phyloP scores from a whole-genome alignment of 2,797 vertebrate genomes.

The Syngnathus rostellatus region DNA sequence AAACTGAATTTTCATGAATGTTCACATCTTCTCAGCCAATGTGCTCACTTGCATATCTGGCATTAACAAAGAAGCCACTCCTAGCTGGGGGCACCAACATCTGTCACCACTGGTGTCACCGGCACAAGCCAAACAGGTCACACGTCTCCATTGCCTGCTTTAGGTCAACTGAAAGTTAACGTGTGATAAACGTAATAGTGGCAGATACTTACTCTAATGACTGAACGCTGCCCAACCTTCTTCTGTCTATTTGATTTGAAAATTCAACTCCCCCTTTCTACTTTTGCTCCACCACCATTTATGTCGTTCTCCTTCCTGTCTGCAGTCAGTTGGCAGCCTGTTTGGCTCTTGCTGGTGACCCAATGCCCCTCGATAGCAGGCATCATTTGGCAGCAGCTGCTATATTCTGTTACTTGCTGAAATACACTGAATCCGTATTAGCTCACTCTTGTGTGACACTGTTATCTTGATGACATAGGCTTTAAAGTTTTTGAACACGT shows the following conservation, averaged over 20 bases:
- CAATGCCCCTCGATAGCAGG: slow-evolving; percentile 46
- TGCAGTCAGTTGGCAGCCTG: slow-evolving; percentile 36
- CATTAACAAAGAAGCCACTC: slow-evolving; percentile 13
- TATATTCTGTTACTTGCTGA: slow-evolving; percentile 22
- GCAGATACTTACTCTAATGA: neutral
- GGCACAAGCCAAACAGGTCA: slow-evolving; percentile 34
- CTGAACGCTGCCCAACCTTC: neutral
- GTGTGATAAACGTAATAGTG: neutral
- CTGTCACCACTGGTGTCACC: slow-evolving; percentile 42
- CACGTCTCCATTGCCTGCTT: neutral
- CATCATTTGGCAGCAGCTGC: slow-evolving; percentile 38
- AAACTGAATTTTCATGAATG: slow-evolving; percentile 9
- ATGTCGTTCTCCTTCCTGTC: neutral
- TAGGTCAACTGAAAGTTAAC: slow-evolving; percentile 4
- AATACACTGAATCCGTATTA: slow-evolving; percentile 41
- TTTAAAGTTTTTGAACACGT: no score
- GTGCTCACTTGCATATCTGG: slow-evolving; percentile 43
- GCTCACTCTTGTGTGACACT: slow-evolving; percentile 22
- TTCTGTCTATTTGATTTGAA: slow-evolving; percentile 8
- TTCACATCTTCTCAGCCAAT: slow-evolving; percentile 11
- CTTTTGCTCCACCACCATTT: slow-evolving; percentile 9
- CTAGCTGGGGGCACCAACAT: slow-evolving; percentile 44
- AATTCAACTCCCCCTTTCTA: slow-evolving; percentile 7
- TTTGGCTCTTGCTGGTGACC: slow-evolving; percentile 38
- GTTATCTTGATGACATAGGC: slow-evolving; percentile 12